These are phyloP conservation scores for Campoletis raptor DNA, from an alignment of 2,888 invertebrate species.

Conservation along the genomic window DNA sequence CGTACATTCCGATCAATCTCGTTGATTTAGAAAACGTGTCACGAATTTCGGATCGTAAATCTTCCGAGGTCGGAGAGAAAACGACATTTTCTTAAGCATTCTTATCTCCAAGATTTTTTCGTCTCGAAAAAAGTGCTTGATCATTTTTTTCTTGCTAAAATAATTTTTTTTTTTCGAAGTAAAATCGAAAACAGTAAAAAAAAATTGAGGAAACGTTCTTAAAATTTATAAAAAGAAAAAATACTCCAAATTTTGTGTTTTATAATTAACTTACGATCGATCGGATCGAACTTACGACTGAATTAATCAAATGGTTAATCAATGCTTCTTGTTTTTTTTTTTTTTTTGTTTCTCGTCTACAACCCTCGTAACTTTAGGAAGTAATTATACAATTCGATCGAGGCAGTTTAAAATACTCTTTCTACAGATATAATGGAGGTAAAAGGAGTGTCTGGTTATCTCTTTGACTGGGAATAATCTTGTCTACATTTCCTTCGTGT, in stretches of 20 bases:
- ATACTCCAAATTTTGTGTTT: neutral
- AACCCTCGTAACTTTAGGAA: constrained; percentile 14
- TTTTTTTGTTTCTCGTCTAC: neutral
- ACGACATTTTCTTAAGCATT: neutral
- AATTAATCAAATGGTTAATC: constrained; percentile 18
- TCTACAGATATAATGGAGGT: constrained; percentile 14
- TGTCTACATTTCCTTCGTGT: constrained; percentile 29
- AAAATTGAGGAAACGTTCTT: neutral
- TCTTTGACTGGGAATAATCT: constrained; percentile 44
- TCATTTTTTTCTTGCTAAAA: neutral
- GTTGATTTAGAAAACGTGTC: constrained; percentile 42
- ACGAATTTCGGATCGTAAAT: constrained; percentile 50
- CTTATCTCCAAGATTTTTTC: neutral
- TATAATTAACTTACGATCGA: neutral
- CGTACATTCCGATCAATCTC: constrained; percentile 49
- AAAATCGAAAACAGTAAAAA: neutral
- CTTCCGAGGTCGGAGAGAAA: neutral
- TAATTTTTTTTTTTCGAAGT: neutral
- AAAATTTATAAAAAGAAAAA: neutral
- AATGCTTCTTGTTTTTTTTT: constrained; percentile 5
- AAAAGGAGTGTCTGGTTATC: constrained; percentile 38
- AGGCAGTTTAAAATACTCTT: constrained; percentile 24
- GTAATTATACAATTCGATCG: constrained; percentile 38
- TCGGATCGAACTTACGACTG: neutral
- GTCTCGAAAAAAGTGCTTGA: neutral